Evolutionary conservation across 2,888 invertebrate species (phyloP), one percentile per base, ranked within the genome.

Genomic region (Horisme vitalbata): DNA sequence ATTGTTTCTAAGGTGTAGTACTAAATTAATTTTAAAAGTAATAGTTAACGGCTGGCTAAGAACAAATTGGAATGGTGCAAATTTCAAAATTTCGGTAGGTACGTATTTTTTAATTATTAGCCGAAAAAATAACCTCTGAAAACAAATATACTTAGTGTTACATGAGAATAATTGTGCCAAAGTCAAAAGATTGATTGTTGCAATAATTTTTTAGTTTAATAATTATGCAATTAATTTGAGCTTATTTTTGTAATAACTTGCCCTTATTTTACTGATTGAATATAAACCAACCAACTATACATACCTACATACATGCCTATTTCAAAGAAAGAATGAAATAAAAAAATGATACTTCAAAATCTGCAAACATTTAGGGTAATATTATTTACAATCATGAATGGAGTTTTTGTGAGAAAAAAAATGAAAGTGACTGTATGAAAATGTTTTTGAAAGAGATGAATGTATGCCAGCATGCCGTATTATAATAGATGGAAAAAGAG

Each of bases 161-260:
- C 59, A 48, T 65, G 59, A 55, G 74, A 65, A 59, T 63, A 56
- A 63, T 71, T 73, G 82, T 83, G 84, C 83, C 84, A 85, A 85
- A 85, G 83, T 69, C 66, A 71, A 66, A 63, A n/a, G n/a, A n/a
- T n/a, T 61, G 62, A 61, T 68, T 72, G 71, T 77, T 79, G 80
- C 78, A 83, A 83, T 80, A 75, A 65, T 65, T 68, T 43, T 65
- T 60, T 51, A 60, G 56, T 55, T 48, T 59, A n/a, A n/a, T 52
- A 55, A 55, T 54, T 53, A 52, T 44, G 52, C 45, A 55, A 48
- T 43, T 52, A 34, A 21, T 47, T 48, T 56, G 49, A 59, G 50
- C 52, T 56, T 58, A 59, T 59, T 59, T 53, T 61, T 49, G 33
- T 45, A 54, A 43, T 51, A 43, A 58, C 55, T 63, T 64, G 58